Evolutionary conservation across 1,140 invertebrate genomes (phyloP).

Genomic region (Philopotamus ludificatus): DNA sequence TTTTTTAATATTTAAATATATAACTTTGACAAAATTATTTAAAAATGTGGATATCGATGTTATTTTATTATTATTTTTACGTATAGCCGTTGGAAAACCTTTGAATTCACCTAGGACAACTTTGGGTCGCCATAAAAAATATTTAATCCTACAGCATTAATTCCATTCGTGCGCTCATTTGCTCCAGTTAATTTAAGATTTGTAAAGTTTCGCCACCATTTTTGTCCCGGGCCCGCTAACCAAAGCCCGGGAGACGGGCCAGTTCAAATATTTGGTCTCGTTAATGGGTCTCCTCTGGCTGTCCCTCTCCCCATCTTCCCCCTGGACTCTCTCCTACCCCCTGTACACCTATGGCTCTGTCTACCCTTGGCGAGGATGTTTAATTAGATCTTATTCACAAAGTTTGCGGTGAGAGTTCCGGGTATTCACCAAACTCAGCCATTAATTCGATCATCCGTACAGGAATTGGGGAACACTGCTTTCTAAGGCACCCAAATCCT

Average conservation of each 20-base stretch:
- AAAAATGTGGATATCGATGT: too few relatives aligned
- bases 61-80: too few relatives aligned
- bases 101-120: too few relatives aligned
- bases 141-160: too few relatives aligned
- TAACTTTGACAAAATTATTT: background rate
- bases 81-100: background rate
- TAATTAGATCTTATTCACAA: slow-evolving; percentile 26
- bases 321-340: background rate
- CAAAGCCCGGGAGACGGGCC: slow-evolving; percentile 11
- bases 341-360: background rate
- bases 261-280: slow-evolving; percentile 21
- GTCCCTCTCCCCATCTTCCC: background rate
- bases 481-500: too few relatives aligned
- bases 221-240: slow-evolving; percentile 8
- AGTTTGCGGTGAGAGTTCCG: slow-evolving; percentile 5
- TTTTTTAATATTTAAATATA: background rate
- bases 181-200: slow-evolving; percentile 9
- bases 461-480: slow-evolving; percentile 13
- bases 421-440: slow-evolving; percentile 2
- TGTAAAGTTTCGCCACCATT: slow-evolving; percentile 9
- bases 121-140: too few relatives aligned
- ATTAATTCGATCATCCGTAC: slow-evolving; percentile 21
- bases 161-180: background rate
- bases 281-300: slow-evolving; percentile 1
- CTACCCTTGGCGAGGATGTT: slow-evolving; percentile 5